phyloP scores from a whole-genome alignment of 2,797 vertebrate species.

The Neosilurus hyrtlii region DNA sequence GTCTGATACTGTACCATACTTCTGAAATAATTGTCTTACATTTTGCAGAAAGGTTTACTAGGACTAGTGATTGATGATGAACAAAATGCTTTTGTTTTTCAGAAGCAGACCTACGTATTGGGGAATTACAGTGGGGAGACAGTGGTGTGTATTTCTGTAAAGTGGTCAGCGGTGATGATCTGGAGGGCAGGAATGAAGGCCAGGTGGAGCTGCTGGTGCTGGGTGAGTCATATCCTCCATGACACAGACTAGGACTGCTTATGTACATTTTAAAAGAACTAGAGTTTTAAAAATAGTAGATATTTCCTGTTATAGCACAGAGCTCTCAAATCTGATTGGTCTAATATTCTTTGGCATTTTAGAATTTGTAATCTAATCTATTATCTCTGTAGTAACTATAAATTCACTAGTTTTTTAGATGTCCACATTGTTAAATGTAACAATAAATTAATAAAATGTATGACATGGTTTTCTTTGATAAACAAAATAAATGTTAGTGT shows the following conservation, averaged over 20 bases:
- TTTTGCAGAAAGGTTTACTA: neutral
- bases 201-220: conserved; percentile 90
- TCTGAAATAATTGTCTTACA: neutral
- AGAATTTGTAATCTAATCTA: neutral
- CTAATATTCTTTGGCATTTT: neutral
- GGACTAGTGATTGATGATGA: neutral
- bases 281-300: neutral
- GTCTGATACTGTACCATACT: neutral
- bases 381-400: neutral
- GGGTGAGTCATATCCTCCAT: conserved; percentile 71
- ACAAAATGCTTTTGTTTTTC: conserved; percentile 48
- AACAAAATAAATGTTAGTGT: neutral
- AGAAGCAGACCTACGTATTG: conserved; percentile 93
- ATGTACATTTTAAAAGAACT: neutral
- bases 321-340: neutral
- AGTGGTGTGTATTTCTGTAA: conserved; percentile 95
- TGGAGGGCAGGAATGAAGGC: conserved; percentile 91
- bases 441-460: neutral
- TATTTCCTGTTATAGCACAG: neutral
- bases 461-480: neutral
- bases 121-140: conserved; percentile 94
- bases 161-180: conserved; percentile 85
- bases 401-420: neutral
- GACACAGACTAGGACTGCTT: neutral
- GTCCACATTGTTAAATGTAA: neutral